Evolutionary conservation across 30 jellyfish, hydroid and myxozoan species (phyloP).

Genomic region (Chironex yamaguchii): DNA sequence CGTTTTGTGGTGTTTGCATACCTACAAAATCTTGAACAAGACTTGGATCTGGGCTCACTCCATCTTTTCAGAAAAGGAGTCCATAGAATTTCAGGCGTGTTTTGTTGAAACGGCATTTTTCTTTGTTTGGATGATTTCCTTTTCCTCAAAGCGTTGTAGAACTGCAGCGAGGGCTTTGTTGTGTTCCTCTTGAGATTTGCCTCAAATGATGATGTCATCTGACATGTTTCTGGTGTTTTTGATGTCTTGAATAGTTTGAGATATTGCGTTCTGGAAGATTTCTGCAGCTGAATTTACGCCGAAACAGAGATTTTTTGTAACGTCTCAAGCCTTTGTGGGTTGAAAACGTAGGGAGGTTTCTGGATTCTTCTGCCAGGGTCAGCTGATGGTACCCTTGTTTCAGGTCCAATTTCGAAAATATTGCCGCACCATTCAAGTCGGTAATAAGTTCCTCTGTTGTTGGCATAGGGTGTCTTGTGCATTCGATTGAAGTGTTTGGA

Average conservation of each 20-base stretch:
- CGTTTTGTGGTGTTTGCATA: slow-evolving; percentile 56
- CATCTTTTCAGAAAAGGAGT: slow-evolving; percentile 62
- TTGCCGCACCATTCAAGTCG: neutral
- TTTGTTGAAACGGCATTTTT: slow-evolving; percentile 69
- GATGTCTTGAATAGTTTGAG: slow-evolving; percentile 51
- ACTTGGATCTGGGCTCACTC: slow-evolving; percentile 71
- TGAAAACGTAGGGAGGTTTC: slow-evolving; percentile 1
- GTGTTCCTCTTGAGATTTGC: slow-evolving; percentile 54
- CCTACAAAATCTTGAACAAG: slow-evolving; percentile 54
- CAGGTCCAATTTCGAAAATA: neutral
- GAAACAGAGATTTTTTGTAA: slow-evolving; percentile 3
- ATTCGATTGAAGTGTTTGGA: slow-evolving; percentile 36
- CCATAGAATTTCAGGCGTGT: slow-evolving; percentile 60
- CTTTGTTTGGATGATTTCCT: slow-evolving; percentile 41
- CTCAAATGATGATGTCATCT: slow-evolving; percentile 51
- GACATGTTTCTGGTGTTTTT: slow-evolving; percentile 27
- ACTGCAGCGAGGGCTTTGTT: slow-evolving; percentile 14
- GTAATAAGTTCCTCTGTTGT: neutral
- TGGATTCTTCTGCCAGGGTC: no score
- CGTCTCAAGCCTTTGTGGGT: slow-evolving; percentile 4
- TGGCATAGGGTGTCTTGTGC: slow-evolving; percentile 67
- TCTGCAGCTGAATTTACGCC: slow-evolving; percentile 14
- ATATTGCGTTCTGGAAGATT: slow-evolving; percentile 40
- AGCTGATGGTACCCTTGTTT: neutral
- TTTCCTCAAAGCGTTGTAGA: slow-evolving; percentile 36